Evolutionary conservation across 1,140 invertebrate genomes (phyloP), one percentile per base, ranked within the genome.

Genomic region (Philotrypesis tridentata): DNA sequence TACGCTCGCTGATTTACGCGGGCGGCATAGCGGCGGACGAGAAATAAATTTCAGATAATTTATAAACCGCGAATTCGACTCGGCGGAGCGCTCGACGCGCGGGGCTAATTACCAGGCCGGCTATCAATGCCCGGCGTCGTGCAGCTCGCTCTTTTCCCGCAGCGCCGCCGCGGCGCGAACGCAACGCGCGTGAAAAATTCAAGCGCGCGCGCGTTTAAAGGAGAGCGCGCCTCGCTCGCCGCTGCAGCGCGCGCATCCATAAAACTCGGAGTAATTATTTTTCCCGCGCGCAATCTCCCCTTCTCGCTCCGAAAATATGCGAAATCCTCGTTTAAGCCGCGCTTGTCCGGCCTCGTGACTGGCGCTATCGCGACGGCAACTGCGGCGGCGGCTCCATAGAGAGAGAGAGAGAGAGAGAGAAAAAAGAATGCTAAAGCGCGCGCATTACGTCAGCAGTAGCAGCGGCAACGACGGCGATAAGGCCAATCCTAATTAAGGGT

Each of bases 401-500:
- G n/a, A n/a, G n/a, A n/a, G n/a, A n/a, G n/a, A n/a, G n/a, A n/a
- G n/a, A n/a, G n/a, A n/a, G n/a, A n/a, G n/a, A n/a, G n/a, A 77
- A 76, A 74, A 82, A 76, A 82, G 27, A n/a, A n/a, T n/a, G n/a
- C n/a, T 76, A 73, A 65, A 77, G 33, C 55, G 65, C 65, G 33
- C 21, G 48, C 65, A 60, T 75, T 75, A 81, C 65, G 73, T 74
- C 80, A 77, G 74, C 73, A 61, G 73, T 31, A 61, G 43, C 23
- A 27, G 67, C 17, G 14, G 6, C 27, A 21, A 25, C 25, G n/a
- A 21, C 63, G 37, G 75, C 68, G 81, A 78, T 82, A 82, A 82
- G 68, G 68, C n/a, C 68, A 82, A 78, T 82, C 81, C 81, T 82
- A 82, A 82, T 82, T 82, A 82, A 82, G 75, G 75, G 74, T 67